A percentile compares a stretch with the other conserved stretches of the same genome.
These are phyloP conservation scores for Thaumatotibia leucotreta DNA, from an alignment of 1,140 invertebrate genomes.

Conservation along the genomic window DNA sequence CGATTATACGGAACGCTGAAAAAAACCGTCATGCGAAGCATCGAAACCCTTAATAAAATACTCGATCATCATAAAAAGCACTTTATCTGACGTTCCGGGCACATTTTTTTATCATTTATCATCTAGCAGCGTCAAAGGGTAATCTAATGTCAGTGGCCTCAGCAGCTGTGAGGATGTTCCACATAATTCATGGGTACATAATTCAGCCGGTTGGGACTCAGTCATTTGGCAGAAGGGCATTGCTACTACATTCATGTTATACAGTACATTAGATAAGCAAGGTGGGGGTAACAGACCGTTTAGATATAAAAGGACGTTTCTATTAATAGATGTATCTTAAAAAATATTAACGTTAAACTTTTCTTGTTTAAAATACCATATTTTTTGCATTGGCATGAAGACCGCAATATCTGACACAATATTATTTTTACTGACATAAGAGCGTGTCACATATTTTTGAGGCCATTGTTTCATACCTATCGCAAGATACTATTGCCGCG, in stretches of 20 bases:
- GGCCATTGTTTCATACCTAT: no score
- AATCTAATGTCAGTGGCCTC: background rate
- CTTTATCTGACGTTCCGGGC: background rate
- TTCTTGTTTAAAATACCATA: no score
- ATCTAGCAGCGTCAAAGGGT: background rate
- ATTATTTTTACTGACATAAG: no score
- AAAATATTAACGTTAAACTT: no score
- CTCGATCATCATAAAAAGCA: background rate
- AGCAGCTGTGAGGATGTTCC: background rate
- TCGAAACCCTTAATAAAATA: background rate
- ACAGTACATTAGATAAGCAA: background rate
- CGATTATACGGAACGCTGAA: no score
- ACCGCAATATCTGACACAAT: no score
- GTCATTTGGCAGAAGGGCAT: background rate
- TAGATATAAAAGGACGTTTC: no score
- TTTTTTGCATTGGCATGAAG: no score
- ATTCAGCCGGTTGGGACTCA: background rate
- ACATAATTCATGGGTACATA: background rate
- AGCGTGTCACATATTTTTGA: no score
- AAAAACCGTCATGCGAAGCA: background rate
- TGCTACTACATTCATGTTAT: background rate
- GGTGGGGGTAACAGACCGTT: background rate
- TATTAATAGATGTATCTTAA: no score
- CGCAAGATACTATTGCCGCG: no score
- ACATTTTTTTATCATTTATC: background rate